These are phyloP conservation scores for Mixornis gularis DNA, from an alignment of 2,113 vertebrate species.

Conservation along the genomic window DNA sequence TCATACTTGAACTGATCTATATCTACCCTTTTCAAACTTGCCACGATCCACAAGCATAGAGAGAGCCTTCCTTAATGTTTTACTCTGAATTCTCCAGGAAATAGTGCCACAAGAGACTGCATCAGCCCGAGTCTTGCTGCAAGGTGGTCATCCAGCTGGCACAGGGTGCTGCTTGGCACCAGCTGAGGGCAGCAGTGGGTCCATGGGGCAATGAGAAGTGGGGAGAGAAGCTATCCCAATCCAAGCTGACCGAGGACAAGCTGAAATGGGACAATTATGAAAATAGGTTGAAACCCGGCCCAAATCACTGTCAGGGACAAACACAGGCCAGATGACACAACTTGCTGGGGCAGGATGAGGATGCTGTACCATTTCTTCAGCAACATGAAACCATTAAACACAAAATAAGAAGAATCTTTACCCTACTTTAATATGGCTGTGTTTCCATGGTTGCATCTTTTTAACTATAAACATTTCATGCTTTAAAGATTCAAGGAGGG, in stretches of 20 bases:
- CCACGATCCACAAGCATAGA: not conserved
- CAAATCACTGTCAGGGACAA: not conserved
- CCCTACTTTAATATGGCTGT: not conserved
- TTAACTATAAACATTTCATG: not conserved
- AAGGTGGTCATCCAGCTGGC: not conserved
- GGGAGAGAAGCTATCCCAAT: not conserved
- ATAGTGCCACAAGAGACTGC: not conserved
- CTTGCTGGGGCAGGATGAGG: not conserved
- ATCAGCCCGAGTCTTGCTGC: no score
- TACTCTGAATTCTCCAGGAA: not conserved
- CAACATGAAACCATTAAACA: not conserved
- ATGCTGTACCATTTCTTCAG: not conserved
- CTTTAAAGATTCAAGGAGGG: conserved; percentile 3
- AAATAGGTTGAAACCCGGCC: not conserved
- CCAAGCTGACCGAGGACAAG: not conserved
- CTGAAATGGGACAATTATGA: not conserved
- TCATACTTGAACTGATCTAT: not conserved
- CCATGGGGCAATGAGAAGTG: not conserved
- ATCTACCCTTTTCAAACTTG: not conserved
- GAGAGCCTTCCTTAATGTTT: accelerated
- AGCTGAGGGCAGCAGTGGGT: not conserved
- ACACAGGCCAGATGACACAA: accelerated
- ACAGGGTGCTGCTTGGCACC: no score
- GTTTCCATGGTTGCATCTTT: conserved; percentile 9
- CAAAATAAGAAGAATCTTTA: not conserved